A percentile compares a stretch with the other conserved stretches of the same genome.
Evolutionary conservation across 2,113 vertebrate species (phyloP).

Genomic region (Poeciliopsis prolifica): DNA sequence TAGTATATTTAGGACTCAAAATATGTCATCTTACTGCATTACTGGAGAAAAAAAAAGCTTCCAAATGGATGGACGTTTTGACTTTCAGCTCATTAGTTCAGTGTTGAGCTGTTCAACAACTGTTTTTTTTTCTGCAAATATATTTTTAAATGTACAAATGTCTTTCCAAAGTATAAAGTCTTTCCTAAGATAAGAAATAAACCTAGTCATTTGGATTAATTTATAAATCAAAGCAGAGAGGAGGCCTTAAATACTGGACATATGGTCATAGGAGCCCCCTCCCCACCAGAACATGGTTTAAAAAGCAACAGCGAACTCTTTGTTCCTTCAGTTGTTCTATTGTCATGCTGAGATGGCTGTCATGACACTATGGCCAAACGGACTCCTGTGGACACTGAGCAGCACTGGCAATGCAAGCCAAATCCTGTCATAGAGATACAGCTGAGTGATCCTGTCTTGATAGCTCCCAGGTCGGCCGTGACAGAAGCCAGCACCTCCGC

Average conservation of each 20-base stretch:
- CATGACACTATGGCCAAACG: conserved; percentile 24
- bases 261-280: conserved; percentile 23
- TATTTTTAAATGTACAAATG: conserved; percentile 34
- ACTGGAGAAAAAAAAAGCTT: no score
- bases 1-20: not conserved
- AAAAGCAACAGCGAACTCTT: conserved; percentile 33
- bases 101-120: conserved; percentile 6
- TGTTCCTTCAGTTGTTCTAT: conserved; percentile 29
- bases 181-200: conserved; percentile 1
- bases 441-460: conserved; percentile 51
- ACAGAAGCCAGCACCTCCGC: conserved; percentile 49
- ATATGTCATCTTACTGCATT: not conserved
- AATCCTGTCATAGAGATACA: conserved; percentile 51
- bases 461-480: conserved; percentile 47
- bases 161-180: not conserved
- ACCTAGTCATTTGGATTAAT: not conserved
- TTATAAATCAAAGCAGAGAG: not conserved
- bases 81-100: conserved; percentile 9
- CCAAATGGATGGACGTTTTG: conserved; percentile 11
- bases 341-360: conserved; percentile 53
- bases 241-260: conserved; percentile 9
- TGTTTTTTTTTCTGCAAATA: conserved; percentile 7
- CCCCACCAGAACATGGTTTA: conserved; percentile 13
- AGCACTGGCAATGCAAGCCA: conserved; percentile 17
- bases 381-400: conserved; percentile 42